Base-by-base conservation (phyloP, 2,113 vertebrate species). In the Marcusenius ussheri region DNA sequence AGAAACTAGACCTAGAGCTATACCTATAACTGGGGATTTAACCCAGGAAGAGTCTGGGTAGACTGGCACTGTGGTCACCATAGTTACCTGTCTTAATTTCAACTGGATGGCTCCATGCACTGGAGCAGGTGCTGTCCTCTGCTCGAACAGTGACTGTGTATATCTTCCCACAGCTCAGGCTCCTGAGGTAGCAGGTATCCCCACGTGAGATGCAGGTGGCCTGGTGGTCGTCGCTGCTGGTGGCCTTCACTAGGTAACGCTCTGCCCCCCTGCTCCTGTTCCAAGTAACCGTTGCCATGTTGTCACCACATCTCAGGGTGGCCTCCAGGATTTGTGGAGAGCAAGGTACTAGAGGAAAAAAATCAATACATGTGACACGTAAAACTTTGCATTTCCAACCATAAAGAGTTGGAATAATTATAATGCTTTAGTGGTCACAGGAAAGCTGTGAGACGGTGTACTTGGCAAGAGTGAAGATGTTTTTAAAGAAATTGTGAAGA, bases 241-340 rank as follows among this genome's bases (percentile, higher is more conserved):
- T 89, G 2, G 95, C 96, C 10, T 27, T 90, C 80, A 96, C 95
- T 0, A 0, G 27, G 92, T 95, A 96, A 7, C 93, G 24, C 89
- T 94, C 93, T 1, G 94, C 94, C 0, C 91, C 93, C 0, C 3
- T 47, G 51, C 91, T 94, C 51, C 1, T 17, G 86, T 74, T 86
- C 96, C 96, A 96, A 0, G 90, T 90, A 92, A 95, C 90, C 21
- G 89, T 94, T 11, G 92, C 96, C 86, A 94, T 91, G 1, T 96
- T 96, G 92, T 90, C 49, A 45, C 80, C 92, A 93, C 96, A 96
- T 91, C 83, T 94, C 88, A 96, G 13, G 24, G 2, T 94, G 87
- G 92, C 92, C 47, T 91, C 3, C 21, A 95, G 93, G 74, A 89
- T 88, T 87, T 93, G 77, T 5, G 96, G 96, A 50, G 91, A 46